Conservation (phyloP, 2,797 vertebrate species). For the Mus minutoides region DNA sequence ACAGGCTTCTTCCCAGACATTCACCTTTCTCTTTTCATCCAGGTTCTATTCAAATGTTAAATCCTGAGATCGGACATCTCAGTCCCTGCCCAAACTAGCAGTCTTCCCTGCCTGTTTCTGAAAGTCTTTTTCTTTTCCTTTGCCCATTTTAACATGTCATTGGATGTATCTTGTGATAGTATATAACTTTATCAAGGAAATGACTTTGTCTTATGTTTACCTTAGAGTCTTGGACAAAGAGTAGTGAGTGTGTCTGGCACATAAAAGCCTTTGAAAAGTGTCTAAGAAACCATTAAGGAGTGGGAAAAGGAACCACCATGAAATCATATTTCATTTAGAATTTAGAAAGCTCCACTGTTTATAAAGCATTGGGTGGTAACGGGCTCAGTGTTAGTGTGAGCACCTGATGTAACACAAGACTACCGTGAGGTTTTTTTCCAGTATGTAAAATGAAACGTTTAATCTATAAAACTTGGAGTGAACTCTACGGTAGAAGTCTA, state of each 20-base stretch:
- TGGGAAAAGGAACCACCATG: not conserved
- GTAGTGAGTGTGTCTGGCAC: not conserved
- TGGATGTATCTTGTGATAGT: not conserved
- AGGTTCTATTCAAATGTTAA: not conserved
- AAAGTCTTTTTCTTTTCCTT: not conserved
- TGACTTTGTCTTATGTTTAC: conserved; percentile 26
- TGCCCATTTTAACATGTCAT: not conserved
- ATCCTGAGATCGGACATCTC: not conserved
- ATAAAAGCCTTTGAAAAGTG: not conserved
- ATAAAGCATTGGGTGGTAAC: not conserved
- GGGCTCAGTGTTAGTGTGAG: not conserved
- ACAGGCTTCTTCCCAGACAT: not conserved
- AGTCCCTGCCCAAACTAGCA: not conserved
- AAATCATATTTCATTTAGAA: not conserved
- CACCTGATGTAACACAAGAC: not conserved
- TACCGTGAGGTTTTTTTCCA: not conserved
- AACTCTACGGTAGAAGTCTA: not conserved
- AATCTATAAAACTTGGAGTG: not conserved
- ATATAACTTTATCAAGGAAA: not conserved
- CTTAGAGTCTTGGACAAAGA: conserved; percentile 5
- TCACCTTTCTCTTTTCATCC: not conserved
- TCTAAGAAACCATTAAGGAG: conserved; percentile 10
- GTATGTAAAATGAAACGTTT: not conserved
- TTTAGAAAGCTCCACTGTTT: conserved; percentile 40
- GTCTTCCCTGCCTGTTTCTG: not conserved